Percentiles rank a stretch among this genome's conserved stretches.
phyloP scores from a whole-genome alignment of 2,113 vertebrate species.

The Typhlomys cinereus region DNA sequence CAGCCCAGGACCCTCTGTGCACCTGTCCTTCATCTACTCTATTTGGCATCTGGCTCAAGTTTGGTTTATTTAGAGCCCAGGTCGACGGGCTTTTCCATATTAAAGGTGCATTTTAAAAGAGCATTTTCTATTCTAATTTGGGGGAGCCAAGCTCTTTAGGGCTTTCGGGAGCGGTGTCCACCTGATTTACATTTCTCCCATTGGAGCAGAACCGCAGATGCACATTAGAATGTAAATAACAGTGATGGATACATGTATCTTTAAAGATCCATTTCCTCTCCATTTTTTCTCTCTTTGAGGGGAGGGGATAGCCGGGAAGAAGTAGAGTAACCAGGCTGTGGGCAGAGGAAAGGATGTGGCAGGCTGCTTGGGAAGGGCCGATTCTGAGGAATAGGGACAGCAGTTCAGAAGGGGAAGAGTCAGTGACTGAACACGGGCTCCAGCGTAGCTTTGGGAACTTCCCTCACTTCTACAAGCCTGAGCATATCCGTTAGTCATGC shows the following conservation, averaged over 20 bases:
- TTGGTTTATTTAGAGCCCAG: constrained; percentile 88
- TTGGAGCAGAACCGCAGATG: constrained; percentile 79
- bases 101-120: constrained; percentile 90
- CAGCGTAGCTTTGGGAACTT: neutral
- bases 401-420: neutral
- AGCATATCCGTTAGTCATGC: neutral
- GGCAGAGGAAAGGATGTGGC: neutral
- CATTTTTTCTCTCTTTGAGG: constrained; percentile 73
- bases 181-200: constrained; percentile 87
- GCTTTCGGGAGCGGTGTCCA: constrained; percentile 85
- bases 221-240: constrained; percentile 89
- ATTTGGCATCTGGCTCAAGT: constrained; percentile 87
- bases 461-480: constrained; percentile 1
- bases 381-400: neutral
- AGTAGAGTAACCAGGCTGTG: constrained; percentile 70
- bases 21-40: constrained; percentile 88
- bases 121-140: constrained; percentile 89
- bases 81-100: constrained; percentile 87
- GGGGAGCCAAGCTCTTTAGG: constrained; percentile 86
- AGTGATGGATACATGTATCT: constrained; percentile 87
- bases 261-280: constrained; percentile 87
- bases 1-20: constrained; percentile 83
- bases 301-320: constrained; percentile 46
- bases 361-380: neutral
- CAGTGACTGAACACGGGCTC: neutral